Percentiles rank a stretch among this genome's conserved stretches.
These are phyloP conservation scores for Homarus americanus DNA, from an alignment of 1,140 invertebrate species.

Conservation along the genomic window DNA sequence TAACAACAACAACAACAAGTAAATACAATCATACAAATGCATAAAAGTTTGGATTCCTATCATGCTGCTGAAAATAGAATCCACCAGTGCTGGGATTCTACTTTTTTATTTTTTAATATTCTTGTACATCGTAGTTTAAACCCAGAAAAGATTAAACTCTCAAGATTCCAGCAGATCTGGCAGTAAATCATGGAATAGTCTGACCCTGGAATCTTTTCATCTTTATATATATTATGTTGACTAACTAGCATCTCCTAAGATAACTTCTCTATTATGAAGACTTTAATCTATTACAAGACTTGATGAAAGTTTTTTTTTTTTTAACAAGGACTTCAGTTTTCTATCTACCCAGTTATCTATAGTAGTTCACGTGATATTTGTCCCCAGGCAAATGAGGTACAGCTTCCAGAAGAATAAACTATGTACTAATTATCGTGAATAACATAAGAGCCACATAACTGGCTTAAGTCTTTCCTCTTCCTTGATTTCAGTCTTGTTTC, in stretches of 20 bases:
- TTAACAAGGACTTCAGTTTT: neutral
- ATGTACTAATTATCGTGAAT: too few species aligned
- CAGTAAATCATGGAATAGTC: constrained; percentile 1
- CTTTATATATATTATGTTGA: neutral
- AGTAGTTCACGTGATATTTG: too few species aligned
- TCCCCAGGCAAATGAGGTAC: too few species aligned
- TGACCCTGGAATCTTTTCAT: constrained; percentile 3
- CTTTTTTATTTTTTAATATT: constrained; percentile 4
- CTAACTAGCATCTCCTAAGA: neutral
- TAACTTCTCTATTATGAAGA: neutral
- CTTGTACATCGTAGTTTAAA: constrained; percentile 9
- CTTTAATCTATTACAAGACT: neutral
- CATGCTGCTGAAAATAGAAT: constrained; percentile 5
- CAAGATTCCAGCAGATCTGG: constrained; percentile 13
- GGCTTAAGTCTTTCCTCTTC: too few species aligned
- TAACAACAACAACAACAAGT: constrained; percentile 50
- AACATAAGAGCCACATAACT: too few species aligned
- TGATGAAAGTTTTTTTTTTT: neutral
- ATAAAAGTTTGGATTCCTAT: constrained; percentile 43
- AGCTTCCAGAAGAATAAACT: too few species aligned
- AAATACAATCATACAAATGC: constrained; percentile 58
- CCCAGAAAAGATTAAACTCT: neutral
- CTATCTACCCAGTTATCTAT: neutral
- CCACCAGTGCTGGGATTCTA: neutral
- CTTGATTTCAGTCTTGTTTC: too few species aligned